Evolutionary conservation across 2,113 vertebrate species (phyloP), one percentile per base, ranked within the genome.

Genomic region (Oreocharis arfaki): DNA sequence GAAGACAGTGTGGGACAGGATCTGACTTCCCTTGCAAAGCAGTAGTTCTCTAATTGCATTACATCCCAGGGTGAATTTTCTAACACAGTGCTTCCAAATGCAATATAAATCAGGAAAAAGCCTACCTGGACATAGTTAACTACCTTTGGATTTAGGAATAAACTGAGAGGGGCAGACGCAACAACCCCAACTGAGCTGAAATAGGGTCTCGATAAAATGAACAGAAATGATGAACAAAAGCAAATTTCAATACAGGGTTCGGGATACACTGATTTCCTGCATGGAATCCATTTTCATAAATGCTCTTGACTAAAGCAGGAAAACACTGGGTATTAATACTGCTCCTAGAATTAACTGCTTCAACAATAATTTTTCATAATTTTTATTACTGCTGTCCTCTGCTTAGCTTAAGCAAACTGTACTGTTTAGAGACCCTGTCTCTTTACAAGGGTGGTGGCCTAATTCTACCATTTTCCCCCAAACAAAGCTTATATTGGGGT

Each of bases 381-480:
- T 70, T 50, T 35, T 46, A 39, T 28, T 55, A 56, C 4, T 76
- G 42, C n/a, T 0, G 0, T 56, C 44, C n/a, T 59, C 16, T 23
- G 24, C n/a, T 49, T 52, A n/a, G n/a, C 50, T 78, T 70, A 35
- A 92, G 65, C 63, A 85, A 46, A 24, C 11, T 35, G 32, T 7
- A 33, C 35, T 68, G 16, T 11, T 82, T 21, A 21, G 24, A 92
- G 14, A 83, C 18, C 4, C 5, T 55, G 16, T 70, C 18, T 76
- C 67, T 79, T 70, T 19, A 37, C 47, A 89, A 76, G 39, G 11
- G 3, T 49, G 26, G 26, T 41, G 11, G 37, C 33, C 16, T n/a
- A 32, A 52, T 8, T 35, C 11, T 39, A 27, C 22, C 2, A 10
- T 44, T 55, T 49, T 50, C 19, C 44, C 33, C 10, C 23, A 46